Conservation (phyloP, 2,113 vertebrate genomes). For the Chaetodon auriga region DNA sequence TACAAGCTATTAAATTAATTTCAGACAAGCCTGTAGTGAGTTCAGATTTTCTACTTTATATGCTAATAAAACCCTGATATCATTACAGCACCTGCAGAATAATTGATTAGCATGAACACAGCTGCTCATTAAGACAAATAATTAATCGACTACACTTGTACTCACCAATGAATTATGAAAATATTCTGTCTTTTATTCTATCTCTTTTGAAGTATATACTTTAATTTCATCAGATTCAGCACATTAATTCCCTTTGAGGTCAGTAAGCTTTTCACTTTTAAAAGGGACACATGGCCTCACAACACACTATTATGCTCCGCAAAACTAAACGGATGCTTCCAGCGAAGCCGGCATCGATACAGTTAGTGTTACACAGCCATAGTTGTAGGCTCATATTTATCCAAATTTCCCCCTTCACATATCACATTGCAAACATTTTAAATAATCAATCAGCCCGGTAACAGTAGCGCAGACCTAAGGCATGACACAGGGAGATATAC, state of each 20-base stretch:
- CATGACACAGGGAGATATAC: neutral
- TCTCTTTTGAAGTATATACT: slow-evolving; percentile 34
- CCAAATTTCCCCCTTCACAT: neutral
- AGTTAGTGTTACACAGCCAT: neutral
- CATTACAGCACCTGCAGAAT: slow-evolving; percentile 55
- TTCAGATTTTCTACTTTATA: slow-evolving; percentile 16
- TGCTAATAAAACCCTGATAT: slow-evolving; percentile 45
- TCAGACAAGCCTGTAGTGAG: slow-evolving; percentile 1
- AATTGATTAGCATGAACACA: slow-evolving; percentile 49
- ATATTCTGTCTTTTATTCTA: slow-evolving; percentile 17
- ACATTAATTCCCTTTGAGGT: slow-evolving; percentile 12
- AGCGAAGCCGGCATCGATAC: neutral
- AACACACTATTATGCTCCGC: neutral
- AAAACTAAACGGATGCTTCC: neutral
- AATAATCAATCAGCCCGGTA: slow-evolving; percentile 15
- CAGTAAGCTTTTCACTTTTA: slow-evolving; percentile 13
- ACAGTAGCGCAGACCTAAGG: neutral
- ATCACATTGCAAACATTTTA: neutral
- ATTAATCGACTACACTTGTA: slow-evolving; percentile 36
- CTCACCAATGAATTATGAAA: slow-evolving; percentile 23
- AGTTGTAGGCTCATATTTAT: neutral
- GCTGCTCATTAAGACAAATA: slow-evolving; percentile 64
- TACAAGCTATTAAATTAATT: neutral
- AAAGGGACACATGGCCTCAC: neutral
- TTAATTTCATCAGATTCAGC: slow-evolving; percentile 27